These are phyloP conservation scores for Narcine bancroftii DNA, from an alignment of 2,113 vertebrate species.

Conservation along the genomic window DNA sequence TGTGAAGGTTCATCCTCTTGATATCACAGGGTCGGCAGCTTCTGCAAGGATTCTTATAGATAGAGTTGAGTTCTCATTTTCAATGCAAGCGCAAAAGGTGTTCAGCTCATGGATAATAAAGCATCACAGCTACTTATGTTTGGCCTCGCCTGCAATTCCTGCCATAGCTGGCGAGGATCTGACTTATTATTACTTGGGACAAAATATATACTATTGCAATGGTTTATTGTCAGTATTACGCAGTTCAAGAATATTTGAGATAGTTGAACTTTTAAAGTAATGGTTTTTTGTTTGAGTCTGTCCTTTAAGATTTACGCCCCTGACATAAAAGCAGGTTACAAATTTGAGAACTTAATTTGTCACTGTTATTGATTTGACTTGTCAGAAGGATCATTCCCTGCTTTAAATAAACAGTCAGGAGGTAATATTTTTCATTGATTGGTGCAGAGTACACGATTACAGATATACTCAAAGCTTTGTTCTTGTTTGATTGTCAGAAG, in stretches of 20 bases:
- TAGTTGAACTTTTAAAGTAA: background rate
- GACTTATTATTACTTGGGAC: background rate
- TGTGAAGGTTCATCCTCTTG: too few relatives aligned
- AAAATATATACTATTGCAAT: background rate
- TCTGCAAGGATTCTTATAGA: too few relatives aligned
- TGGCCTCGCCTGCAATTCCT: too few relatives aligned
- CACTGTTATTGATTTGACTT: background rate
- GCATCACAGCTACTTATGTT: too few relatives aligned
- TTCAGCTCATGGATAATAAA: too few relatives aligned
- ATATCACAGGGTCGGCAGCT: too few relatives aligned
- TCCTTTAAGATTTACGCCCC: background rate
- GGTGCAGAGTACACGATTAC: background rate
- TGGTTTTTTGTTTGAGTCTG: background rate
- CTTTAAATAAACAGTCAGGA: background rate
- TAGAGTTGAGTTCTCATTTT: too few relatives aligned
- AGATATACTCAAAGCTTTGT: background rate
- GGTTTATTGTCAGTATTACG: background rate
- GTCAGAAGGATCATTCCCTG: background rate
- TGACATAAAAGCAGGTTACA: background rate
- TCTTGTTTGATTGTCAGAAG: background rate
- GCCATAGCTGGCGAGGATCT: too few relatives aligned
- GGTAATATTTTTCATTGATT: background rate
- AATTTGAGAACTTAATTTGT: slow-evolving; percentile 5
- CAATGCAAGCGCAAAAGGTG: too few relatives aligned
- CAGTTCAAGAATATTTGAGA: background rate